Conservation (phyloP, 2,797 vertebrate species). For the Holocentrus rufus region DNA sequence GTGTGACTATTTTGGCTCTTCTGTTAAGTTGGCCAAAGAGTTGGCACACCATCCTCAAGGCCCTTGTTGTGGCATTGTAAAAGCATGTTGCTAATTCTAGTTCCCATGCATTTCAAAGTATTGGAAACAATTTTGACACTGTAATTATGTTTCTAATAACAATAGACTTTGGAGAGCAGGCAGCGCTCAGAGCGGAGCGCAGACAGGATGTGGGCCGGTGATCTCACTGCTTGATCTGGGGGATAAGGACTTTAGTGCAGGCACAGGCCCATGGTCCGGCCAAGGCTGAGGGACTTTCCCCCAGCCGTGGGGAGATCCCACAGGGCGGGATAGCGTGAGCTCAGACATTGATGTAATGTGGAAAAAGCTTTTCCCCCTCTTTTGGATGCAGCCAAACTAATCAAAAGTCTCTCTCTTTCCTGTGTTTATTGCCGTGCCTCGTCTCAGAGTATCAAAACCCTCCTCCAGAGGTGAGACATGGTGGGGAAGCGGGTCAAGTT, state of each 20-base stretch:
- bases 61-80: background rate
- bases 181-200: slow-evolving; percentile 27
- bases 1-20: slow-evolving; percentile 35
- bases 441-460: slow-evolving; percentile 82
- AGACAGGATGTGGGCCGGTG: slow-evolving; percentile 72
- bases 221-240: slow-evolving; percentile 65
- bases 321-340: slow-evolving; percentile 72
- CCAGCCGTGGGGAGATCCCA: slow-evolving; percentile 68
- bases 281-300: slow-evolving; percentile 81
- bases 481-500: background rate
- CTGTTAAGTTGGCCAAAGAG: background rate
- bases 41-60: background rate
- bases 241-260: slow-evolving; percentile 66
- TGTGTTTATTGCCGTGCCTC: slow-evolving; percentile 56
- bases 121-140: background rate
- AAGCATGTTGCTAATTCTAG: slow-evolving; percentile 11
- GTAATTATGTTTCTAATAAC: slow-evolving; percentile 28
- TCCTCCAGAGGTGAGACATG: slow-evolving; percentile 83
- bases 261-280: slow-evolving; percentile 48
- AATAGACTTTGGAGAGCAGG: slow-evolving; percentile 32
- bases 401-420: slow-evolving; percentile 54
- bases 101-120: background rate
- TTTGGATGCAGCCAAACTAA: slow-evolving; percentile 70
- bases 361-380: slow-evolving; percentile 67
- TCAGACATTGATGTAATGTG: slow-evolving; percentile 82